Base-by-base conservation (phyloP, 2,888 invertebrate genomes). In the Slavum lentiscoides region DNA sequence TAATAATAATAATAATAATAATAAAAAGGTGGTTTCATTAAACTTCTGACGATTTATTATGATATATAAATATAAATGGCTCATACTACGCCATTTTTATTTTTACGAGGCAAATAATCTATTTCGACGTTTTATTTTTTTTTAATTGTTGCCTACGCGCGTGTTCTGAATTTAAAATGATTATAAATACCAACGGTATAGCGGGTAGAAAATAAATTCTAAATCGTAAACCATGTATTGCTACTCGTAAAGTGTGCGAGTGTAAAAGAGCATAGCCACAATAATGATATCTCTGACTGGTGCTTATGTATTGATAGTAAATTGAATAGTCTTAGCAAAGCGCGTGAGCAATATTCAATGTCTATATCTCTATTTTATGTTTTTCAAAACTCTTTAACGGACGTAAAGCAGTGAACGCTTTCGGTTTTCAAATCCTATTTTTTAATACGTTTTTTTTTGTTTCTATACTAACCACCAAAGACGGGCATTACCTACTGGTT, bases 311-410 rank as follows among this genome's bases (percentile, higher is more conserved):
- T 73, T 73, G 43, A 62, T 62, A 49, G 49, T 62, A 6, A 73
- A 73, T 74, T 74, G 62, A 74, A 74, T 49, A 74, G n/a, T 49
- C n/a, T 74, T 74, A 53, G 30, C 8, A 73, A 73, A 30, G 30
- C 62, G 49, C n/a, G 49, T 3, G 1, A 30, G n/a, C 23, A 62
- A 61, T 73, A 23, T 73, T 19, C 62, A 30, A 49, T 62, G 61
- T 11, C 21, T 37, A 30, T 2, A 23, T 61, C 13, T 73, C 3
- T 19, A 13, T 73, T 49, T 5, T 62, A 49, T 43, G 7, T 43
- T 43, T 43, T 43, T 43, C 7, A 43, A 30, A 8, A 62, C 61
- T 72, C 23, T 43, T n/a, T 37, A 37, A n/a, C 61, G 23, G 19
- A 49, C 43, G 19, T 49, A 30, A 30, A 62, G 19, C 21, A 23